A percentile compares a stretch with the other conserved stretches of the same genome.
phyloP scores from a whole-genome alignment of 2,797 vertebrate species.

The Strix occidentalis region DNA sequence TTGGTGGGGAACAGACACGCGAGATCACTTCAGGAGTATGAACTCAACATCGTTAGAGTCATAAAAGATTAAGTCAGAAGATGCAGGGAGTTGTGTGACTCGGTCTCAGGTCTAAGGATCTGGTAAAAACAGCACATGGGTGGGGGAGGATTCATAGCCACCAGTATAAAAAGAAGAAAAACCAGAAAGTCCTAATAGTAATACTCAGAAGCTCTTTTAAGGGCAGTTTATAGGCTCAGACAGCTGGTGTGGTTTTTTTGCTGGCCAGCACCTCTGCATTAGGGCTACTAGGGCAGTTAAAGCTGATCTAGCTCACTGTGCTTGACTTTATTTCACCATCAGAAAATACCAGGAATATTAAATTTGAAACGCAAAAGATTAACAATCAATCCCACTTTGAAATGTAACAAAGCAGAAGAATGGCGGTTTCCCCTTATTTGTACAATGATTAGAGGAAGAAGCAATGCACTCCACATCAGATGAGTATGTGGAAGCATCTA shows the following conservation, averaged over 20 bases:
- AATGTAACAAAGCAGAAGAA: background rate
- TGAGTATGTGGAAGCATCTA: accelerated
- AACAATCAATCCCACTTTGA: too few species aligned
- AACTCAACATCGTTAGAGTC: accelerated
- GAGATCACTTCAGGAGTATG: background rate
- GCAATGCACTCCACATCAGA: accelerated
- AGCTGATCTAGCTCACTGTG: accelerated
- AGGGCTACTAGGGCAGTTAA: background rate
- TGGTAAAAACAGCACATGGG: background rate
- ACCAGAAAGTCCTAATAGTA: background rate
- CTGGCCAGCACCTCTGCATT: background rate
- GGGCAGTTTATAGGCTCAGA: accelerated
- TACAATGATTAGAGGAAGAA: accelerated
- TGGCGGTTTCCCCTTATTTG: background rate
- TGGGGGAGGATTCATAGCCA: background rate
- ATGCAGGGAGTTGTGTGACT: background rate
- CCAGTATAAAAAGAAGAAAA: background rate
- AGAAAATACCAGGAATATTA: background rate
- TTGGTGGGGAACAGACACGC: accelerated
- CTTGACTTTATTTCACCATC: background rate
- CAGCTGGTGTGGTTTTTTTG: background rate
- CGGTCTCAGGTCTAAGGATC: background rate
- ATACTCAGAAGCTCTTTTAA: background rate
- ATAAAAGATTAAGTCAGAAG: accelerated
- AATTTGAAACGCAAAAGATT: background rate